Conservation (phyloP, 2,888 invertebrate genomes). For the Loripinus fragilis region DNA sequence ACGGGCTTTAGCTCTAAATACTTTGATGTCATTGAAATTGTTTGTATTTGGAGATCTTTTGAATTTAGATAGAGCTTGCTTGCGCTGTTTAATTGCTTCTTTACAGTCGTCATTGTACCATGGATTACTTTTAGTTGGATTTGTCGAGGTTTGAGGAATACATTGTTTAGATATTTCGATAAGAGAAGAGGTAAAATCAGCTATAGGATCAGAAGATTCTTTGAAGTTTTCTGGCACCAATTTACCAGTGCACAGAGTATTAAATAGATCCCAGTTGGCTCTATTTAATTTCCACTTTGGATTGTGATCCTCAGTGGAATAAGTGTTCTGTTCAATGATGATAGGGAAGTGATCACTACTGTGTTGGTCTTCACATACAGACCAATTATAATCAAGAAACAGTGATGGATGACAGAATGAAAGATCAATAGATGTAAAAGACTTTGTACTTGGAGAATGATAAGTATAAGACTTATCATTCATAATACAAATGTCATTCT, state of each 20-base stretch:
- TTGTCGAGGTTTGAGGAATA: conserved; percentile 6
- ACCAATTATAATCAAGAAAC: neutral
- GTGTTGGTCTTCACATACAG: neutral
- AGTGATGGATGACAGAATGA: conserved; percentile 5
- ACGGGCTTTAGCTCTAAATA: neutral
- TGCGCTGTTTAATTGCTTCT: neutral
- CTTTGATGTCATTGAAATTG: neutral
- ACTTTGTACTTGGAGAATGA: neutral
- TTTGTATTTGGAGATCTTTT: neutral
- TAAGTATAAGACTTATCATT: neutral
- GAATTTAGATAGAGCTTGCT: neutral
- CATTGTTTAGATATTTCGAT: neutral
- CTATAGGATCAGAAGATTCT: neutral
- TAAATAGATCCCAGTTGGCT: neutral
- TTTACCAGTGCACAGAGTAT: neutral
- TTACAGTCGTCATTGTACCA: neutral
- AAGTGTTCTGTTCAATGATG: neutral
- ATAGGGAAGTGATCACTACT: conserved; percentile 10
- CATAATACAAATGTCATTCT: neutral
- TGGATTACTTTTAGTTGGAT: neutral
- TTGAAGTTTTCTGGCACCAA: neutral
- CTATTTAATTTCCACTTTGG: conserved; percentile 3
- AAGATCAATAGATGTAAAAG: neutral
- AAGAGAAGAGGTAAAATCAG: neutral
- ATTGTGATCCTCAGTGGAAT: neutral